Conservation (phyloP, 2,113 vertebrate species). For the Barnardius zonarius region DNA sequence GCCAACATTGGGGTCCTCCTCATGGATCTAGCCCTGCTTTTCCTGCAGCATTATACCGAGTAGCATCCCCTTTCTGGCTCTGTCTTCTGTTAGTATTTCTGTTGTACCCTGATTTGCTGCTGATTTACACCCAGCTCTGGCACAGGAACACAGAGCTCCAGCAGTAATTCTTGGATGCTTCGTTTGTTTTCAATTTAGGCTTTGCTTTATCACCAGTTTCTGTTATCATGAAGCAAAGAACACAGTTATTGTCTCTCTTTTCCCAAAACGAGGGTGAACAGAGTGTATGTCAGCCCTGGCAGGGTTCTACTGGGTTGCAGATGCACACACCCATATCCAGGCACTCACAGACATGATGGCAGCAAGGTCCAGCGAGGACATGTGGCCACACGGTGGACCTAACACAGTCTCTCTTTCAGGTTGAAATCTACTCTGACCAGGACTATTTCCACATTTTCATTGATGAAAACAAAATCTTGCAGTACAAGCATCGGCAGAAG, state of each 20-base stretch:
- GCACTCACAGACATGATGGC: background rate
- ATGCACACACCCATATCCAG: background rate
- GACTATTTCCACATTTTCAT: slow-evolving; percentile 79
- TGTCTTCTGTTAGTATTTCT: background rate
- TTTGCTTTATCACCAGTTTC: background rate
- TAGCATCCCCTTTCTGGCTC: background rate
- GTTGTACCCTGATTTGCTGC: background rate
- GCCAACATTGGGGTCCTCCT: background rate
- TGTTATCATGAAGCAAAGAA: background rate
- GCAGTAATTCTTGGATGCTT: background rate
- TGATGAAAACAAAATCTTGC: slow-evolving; percentile 73
- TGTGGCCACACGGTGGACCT: background rate
- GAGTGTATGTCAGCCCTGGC: background rate
- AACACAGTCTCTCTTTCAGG: slow-evolving; percentile 56
- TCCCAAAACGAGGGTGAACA: background rate
- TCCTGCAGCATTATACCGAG: background rate
- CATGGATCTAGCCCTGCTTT: background rate
- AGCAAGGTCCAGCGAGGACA: background rate
- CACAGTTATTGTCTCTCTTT: background rate
- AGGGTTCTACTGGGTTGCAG: background rate
- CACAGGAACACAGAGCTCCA: background rate
- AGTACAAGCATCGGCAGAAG: slow-evolving; percentile 75
- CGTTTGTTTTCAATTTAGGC: background rate
- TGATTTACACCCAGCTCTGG: background rate
- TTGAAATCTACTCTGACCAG: slow-evolving; percentile 78